Percentiles rank a stretch among this genome's conserved stretches.
Conservation (phyloP, 2,113 vertebrate species). For the Melierax canorus region DNA sequence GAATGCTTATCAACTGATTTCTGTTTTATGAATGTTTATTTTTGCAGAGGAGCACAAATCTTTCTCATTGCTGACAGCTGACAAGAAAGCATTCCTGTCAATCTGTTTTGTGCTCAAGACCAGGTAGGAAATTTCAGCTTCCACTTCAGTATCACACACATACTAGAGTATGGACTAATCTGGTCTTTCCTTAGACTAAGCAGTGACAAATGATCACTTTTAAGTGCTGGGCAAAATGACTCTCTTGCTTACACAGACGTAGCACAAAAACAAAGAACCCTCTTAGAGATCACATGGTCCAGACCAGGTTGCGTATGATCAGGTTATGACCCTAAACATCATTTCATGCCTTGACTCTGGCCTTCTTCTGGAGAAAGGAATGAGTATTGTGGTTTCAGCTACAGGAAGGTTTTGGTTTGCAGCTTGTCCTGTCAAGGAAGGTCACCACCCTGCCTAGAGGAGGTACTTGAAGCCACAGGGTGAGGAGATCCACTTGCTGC, state of each 20-base stretch:
- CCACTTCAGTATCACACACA: neutral
- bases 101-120: neutral
- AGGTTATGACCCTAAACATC: conserved; percentile 38
- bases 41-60: neutral
- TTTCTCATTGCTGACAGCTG: neutral
- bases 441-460: neutral
- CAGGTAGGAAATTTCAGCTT: neutral
- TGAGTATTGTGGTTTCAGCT: conserved; percentile 9
- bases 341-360: neutral
- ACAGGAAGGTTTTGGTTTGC: neutral
- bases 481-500: neutral
- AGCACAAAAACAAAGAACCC: conserved; percentile 28
- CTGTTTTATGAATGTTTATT: neutral
- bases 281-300: conserved; percentile 45
- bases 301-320: conserved; percentile 57
- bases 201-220: neutral
- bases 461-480: neutral
- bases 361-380: neutral
- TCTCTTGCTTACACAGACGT: neutral
- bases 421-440: neutral
- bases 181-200: neutral
- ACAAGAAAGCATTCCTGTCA: neutral
- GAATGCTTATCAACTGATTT: neutral
- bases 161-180: neutral
- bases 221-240: neutral